These are phyloP conservation scores for Laspeyria flexula DNA, from an alignment of 2,888 invertebrate species.

Conservation along the genomic window DNA sequence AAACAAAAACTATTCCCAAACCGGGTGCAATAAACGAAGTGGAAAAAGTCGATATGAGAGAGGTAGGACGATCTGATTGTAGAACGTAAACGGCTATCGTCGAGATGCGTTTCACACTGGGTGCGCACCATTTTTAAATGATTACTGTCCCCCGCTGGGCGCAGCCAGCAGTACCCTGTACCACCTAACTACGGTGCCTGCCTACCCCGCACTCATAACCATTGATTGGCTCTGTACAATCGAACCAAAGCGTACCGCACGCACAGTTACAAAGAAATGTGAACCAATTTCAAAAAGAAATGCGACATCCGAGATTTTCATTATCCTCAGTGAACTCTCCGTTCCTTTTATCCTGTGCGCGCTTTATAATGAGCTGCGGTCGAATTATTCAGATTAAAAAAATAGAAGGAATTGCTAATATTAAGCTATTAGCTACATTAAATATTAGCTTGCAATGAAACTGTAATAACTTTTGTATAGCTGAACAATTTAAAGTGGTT, in stretches of 20 bases:
- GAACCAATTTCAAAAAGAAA: constrained; percentile 78
- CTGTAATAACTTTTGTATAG: constrained; percentile 19
- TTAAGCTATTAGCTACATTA: constrained; percentile 17
- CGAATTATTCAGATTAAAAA: constrained; percentile 50
- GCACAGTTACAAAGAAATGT: constrained; percentile 73
- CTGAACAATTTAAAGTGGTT: constrained; percentile 24
- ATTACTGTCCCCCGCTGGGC: constrained; percentile 57
- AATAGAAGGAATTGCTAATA: constrained; percentile 40
- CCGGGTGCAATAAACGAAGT: constrained; percentile 78
- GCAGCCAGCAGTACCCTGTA: constrained; percentile 12
- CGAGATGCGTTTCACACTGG: constrained; percentile 77
- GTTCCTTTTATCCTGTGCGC: constrained; percentile 48
- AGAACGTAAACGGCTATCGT: constrained; percentile 77
- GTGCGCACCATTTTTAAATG: constrained; percentile 76
- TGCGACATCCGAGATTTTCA: constrained; percentile 72
- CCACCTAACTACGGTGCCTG: constrained; percentile 36
- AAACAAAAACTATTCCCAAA: constrained; percentile 83
- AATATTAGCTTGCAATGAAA: constrained; percentile 27
- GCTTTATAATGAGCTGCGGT: constrained; percentile 52
- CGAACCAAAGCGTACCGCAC: constrained; percentile 65
- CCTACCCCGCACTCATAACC: constrained; percentile 62
- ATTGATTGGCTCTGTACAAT: constrained; percentile 75
- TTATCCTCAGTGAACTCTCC: constrained; percentile 56
- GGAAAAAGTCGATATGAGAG: constrained; percentile 83
- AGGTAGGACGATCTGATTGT: constrained; percentile 74